These are phyloP conservation scores for Drosophila buzzatii DNA, from an alignment of 2,888 invertebrate species.

Conservation along the genomic window DNA sequence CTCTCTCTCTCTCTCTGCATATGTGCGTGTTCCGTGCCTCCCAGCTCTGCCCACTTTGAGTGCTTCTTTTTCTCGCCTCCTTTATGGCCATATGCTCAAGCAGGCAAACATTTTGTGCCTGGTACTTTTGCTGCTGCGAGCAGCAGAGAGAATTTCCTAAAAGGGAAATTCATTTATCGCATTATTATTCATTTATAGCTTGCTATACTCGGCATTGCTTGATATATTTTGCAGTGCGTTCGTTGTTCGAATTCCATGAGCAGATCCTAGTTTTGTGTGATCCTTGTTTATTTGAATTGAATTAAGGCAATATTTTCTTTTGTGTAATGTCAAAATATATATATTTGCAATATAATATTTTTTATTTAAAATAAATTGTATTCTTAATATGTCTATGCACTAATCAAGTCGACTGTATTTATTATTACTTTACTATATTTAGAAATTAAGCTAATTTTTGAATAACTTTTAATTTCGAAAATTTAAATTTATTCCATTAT, in stretches of 20 bases:
- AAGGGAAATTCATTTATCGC: slow-evolving; percentile 33
- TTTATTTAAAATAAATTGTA: too few species aligned
- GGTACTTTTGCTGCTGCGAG: slow-evolving; percentile 39
- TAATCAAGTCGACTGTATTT: too few species aligned
- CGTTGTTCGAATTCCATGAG: too few species aligned
- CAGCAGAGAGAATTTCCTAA: slow-evolving; percentile 44
- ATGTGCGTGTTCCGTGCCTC: background rate
- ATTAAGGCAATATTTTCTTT: too few species aligned
- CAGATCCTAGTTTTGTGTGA: background rate
- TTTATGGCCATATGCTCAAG: slow-evolving; percentile 9
- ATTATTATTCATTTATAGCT: slow-evolving; percentile 41
- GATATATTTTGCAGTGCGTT: background rate
- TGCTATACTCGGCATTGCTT: slow-evolving; percentile 14
- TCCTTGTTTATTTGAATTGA: background rate
- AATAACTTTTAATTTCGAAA: too few species aligned
- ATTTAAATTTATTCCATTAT: too few species aligned
- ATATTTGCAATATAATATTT: too few species aligned
- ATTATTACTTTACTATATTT: too few species aligned
- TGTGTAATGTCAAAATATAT: too few species aligned
- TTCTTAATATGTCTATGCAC: too few species aligned
- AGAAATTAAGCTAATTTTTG: too few species aligned
- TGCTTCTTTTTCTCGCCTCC: slow-evolving; percentile 9
- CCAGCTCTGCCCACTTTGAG: background rate
- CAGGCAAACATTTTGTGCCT: slow-evolving; percentile 35
- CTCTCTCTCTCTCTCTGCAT: slow-evolving; percentile 2